Evolutionary conservation across 1,140 invertebrate species (phyloP).

Genomic region (Drepana arcuata): DNA sequence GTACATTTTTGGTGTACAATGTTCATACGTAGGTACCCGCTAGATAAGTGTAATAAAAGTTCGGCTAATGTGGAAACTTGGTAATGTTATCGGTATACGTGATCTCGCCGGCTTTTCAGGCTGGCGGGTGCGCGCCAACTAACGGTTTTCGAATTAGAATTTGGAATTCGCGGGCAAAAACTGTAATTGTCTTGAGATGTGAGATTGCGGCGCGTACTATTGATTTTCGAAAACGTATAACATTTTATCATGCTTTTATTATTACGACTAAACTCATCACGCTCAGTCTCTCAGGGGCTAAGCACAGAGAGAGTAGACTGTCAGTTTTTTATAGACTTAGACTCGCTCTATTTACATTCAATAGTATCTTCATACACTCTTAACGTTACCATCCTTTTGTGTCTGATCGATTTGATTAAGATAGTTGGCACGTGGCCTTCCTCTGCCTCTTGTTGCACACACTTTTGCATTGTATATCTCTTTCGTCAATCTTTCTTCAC

Average conservation of each 20-base stretch:
- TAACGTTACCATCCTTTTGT: too few relatives aligned
- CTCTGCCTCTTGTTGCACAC: too few relatives aligned
- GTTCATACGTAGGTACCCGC: slow-evolving; percentile 27
- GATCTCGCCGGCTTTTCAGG: slow-evolving; percentile 54
- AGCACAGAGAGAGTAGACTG: too few relatives aligned
- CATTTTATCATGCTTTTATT: too few relatives aligned
- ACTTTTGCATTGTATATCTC: too few relatives aligned
- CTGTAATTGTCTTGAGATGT: slow-evolving; percentile 16
- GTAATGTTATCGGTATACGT: slow-evolving; percentile 66
- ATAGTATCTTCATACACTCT: too few relatives aligned
- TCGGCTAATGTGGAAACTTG: slow-evolving; percentile 59
- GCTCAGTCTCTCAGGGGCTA: too few relatives aligned
- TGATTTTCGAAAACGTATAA: slow-evolving; percentile 1
- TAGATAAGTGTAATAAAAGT: slow-evolving; percentile 68
- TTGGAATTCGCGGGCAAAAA: slow-evolving; percentile 18
- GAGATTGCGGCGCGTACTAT: neutral
- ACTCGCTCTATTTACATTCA: too few relatives aligned
- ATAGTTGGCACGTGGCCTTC: too few relatives aligned
- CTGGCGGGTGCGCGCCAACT: slow-evolving; percentile 25
- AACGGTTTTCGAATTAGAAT: slow-evolving; percentile 41
- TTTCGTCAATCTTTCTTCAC: too few relatives aligned
- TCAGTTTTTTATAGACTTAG: neutral
- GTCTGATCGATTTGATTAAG: too few relatives aligned
- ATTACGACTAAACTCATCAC: too few relatives aligned
- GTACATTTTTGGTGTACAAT: slow-evolving; percentile 36